These are phyloP conservation scores for Cassiopea andromeda DNA, from an alignment of 30 jellyfish, hydroid and myxozoan species.

Conservation along the genomic window DNA sequence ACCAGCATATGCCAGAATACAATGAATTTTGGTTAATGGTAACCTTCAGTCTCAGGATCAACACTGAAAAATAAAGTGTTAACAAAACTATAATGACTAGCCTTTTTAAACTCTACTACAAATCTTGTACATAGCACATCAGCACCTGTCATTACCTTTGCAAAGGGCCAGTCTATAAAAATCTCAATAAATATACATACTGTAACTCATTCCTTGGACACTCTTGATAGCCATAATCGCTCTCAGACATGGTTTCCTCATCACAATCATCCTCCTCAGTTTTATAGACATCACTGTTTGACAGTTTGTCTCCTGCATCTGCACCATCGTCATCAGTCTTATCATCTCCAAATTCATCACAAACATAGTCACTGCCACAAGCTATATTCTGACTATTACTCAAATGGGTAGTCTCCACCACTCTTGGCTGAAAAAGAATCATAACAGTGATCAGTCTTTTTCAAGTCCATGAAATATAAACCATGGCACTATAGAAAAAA, in stretches of 20 bases:
- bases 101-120: background rate
- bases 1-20: constrained; percentile 39
- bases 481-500: background rate
- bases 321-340: background rate
- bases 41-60: constrained; percentile 28
- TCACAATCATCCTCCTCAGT: background rate
- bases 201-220: background rate
- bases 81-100: background rate
- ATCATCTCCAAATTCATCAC: background rate
- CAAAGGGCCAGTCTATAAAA: background rate
- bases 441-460: background rate
- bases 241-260: background rate
- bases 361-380: background rate
- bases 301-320: background rate
- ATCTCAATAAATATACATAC: background rate
- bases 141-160: background rate
- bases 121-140: background rate
- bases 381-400: background rate
- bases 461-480: background rate
- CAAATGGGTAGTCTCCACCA: background rate
- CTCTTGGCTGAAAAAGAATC: background rate
- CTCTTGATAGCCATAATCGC: background rate
- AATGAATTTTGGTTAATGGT: constrained; percentile 44
- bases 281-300: background rate
- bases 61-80: constrained; percentile 3